A percentile compares a stretch with the other conserved stretches of the same genome.
These are phyloP conservation scores for Caenorhabditis remanei DNA, from an alignment of 1,140 invertebrate genomes.

Conservation along the genomic window DNA sequence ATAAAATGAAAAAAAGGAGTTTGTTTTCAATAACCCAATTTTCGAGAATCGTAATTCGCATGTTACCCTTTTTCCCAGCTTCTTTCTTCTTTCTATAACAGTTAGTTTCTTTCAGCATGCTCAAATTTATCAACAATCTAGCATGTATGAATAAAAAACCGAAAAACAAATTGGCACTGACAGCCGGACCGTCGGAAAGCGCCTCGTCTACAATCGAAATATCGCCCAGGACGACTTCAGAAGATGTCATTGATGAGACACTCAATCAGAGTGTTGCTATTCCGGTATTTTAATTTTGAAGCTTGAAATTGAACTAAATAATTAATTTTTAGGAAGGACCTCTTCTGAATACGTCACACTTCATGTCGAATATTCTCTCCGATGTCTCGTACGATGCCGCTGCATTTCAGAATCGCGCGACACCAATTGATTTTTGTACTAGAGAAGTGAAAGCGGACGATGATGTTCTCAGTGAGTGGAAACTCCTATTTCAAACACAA, in stretches of 20 bases:
- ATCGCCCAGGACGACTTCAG: neutral
- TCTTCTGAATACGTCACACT: conserved; percentile 9
- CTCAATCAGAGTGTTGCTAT: conserved; percentile 24
- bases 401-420: conserved; percentile 4
- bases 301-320: neutral
- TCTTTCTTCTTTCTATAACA: neutral
- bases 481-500: neutral
- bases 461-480: conserved; percentile 7
- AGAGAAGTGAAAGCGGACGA: conserved; percentile 29
- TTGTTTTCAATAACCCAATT: no score
- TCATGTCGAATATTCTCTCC: conserved; percentile 10
- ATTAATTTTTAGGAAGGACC: neutral
- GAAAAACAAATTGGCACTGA: conserved; percentile 18
- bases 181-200: neutral
- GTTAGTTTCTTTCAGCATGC: neutral
- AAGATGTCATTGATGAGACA: neutral
- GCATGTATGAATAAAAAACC: conserved; percentile 37
- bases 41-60: neutral
- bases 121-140: neutral
- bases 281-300: neutral
- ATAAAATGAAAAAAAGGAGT: no score
- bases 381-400: conserved; percentile 21
- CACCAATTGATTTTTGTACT: conserved; percentile 19
- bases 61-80: neutral
- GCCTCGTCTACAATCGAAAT: neutral